phyloP scores from a whole-genome alignment of 30 jellyfish, hydroid and myxozoan genomes.

The Rhopilema esculentum region DNA sequence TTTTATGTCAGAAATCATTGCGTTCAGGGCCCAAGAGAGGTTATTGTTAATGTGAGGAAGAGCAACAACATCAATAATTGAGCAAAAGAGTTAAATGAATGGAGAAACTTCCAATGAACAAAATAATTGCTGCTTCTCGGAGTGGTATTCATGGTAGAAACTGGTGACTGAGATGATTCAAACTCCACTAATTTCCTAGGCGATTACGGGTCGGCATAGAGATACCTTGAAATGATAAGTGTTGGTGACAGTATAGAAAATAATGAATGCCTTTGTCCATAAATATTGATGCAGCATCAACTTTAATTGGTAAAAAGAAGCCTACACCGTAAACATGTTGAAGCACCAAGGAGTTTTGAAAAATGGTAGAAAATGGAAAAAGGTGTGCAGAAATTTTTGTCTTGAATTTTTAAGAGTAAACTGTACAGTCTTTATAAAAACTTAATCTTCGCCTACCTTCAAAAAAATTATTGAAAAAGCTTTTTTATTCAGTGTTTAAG shows the following conservation, averaged over 20 bases:
- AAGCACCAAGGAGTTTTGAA: slow-evolving; percentile 7
- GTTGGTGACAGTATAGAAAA: not conserved
- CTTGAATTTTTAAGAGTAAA: no score
- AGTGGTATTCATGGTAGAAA: not conserved
- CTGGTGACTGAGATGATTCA: not conserved
- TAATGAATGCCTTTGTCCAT: not conserved
- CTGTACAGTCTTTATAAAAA: no score
- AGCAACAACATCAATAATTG: not conserved
- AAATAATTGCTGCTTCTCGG: not conserved
- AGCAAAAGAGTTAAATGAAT: not conserved
- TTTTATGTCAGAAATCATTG: no score
- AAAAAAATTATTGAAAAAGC: no score
- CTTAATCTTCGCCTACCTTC: no score
- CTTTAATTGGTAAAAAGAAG: not conserved
- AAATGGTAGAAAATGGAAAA: slow-evolving; percentile 21
- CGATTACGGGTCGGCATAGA: not conserved
- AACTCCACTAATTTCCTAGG: not conserved
- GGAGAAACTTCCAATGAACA: not conserved
- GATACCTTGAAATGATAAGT: not conserved
- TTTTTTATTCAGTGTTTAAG: no score
- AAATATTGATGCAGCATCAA: not conserved
- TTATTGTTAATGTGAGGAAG: no score
- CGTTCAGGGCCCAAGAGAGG: no score
- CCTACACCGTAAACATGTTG: slow-evolving; percentile 1
- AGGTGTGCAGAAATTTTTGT: not conserved